Base-by-base conservation (phyloP, 23 tunicate genomes). In the Ciona savignyi region DNA sequence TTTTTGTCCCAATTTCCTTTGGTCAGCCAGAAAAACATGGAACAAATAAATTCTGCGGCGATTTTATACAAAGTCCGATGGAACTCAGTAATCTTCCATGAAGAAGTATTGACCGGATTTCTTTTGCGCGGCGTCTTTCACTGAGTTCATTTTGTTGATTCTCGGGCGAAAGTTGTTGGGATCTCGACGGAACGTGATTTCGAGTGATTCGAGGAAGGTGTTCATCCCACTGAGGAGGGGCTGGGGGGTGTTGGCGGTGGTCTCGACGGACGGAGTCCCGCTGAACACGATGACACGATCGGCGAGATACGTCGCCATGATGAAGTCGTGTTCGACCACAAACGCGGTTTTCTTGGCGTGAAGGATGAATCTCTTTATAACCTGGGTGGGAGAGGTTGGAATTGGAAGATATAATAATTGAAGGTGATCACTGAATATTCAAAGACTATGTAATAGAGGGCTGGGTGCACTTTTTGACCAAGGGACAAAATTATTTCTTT, bases 321-420 rank as follows among this genome's bases (percentile, higher is more conserved):
- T 92, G 66, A 92, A 92, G 73, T 92, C 98, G 83, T 92, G 98
- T 84, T 92, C 98, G 22, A 92, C 98, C 35, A 92, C 87, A 72
- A 92, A 92, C 25, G 97, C 97, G 20, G 97, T 90, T 48, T 90
- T 90, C 85, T 90, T 90, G 25, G 85, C 90, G 62, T 90, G 97
- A 30, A 90, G 75, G 62, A 90, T 90, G 78, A 83, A 90, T 30
- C 97, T 76, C 63, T 83, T 83, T 68, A 87, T 87, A 33, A 87
- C 95, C 86, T 81, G 33, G 23, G 76, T n/a, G n/a, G n/a, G 66
- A 42, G n/a, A 49, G 63, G 31, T 6, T 32, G 15, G n/a, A n/a
- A n/a, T n/a, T n/a, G n/a, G n/a, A n/a, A n/a, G n/a, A n/a, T n/a
- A n/a, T n/a, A n/a, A n/a, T n/a, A n/a, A n/a, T n/a, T n/a, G n/a